Percentiles rank a stretch among this genome's conserved stretches.
Evolutionary conservation across 2,113 vertebrate species (phyloP).

Genomic region (Phylloscopus whistleri): DNA sequence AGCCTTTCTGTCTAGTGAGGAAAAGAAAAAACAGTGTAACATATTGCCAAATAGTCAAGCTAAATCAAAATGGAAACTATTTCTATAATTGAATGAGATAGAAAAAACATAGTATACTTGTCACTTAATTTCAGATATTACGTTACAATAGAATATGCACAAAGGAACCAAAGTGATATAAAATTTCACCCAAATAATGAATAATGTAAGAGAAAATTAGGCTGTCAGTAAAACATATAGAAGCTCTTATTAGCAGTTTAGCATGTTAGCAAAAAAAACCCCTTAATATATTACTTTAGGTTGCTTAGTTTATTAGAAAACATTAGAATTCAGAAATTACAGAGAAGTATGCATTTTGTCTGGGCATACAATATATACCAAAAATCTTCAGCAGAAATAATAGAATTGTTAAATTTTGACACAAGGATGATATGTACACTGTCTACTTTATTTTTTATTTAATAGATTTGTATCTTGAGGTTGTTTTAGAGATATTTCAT

Average conservation of each 20-base stretch:
- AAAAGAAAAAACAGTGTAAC: not conserved
- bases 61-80: not conserved
- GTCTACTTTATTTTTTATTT: not conserved
- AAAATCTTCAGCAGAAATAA: not conserved
- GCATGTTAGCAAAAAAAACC: not conserved
- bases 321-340: not conserved
- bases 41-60: not conserved
- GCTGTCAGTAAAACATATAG: not conserved
- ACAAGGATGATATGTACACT: not conserved
- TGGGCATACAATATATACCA: not conserved
- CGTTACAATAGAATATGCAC: not conserved
- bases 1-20: not conserved
- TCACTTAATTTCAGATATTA: not conserved
- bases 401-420: not conserved
- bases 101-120: not conserved
- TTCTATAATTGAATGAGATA: not conserved
- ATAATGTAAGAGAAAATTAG: not conserved
- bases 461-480: not conserved
- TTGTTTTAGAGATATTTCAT: not conserved
- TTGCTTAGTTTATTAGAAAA: not conserved
- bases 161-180: not conserved
- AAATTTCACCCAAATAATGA: conserved; percentile 1
- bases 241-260: not conserved
- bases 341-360: not conserved
- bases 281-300: not conserved